Base-by-base conservation (phyloP, 2,797 vertebrate species). In the Arnoldichthys spilopterus region DNA sequence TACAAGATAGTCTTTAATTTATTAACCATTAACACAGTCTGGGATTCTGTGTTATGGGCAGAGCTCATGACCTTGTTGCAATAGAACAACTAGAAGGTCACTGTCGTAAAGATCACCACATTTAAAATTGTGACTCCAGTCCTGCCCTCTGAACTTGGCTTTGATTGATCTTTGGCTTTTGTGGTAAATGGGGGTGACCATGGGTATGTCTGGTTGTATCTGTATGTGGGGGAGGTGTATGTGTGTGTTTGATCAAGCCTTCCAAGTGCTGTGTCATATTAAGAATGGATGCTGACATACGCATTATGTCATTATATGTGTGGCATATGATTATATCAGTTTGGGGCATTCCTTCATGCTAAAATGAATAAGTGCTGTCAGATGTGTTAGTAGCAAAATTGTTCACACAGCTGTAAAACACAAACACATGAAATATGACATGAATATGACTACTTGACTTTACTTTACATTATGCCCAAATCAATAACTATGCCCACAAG, bases 91-190 rank as follows among this genome's bases (percentile, higher is more conserved):
- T 32, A 56, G 51, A 32, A 53, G 59, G 61, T 73, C 63, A 34
- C 56, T 64, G 49, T 56, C 26, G 30, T 51, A n/a, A n/a, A 18
- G 30, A 47, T 61, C 8, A 43, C 22, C 43, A 20, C 2, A 18
- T 63, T n/a, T 43, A 28, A 22, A 64, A 51, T 37, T n/a, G 16
- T 26, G 24, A 61, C 12, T 11, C 28, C 49, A 45, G 2, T 28
- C 62, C 62, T 51, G 63, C 53, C 62, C 43, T 61, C 11, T 79
- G 53, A 74, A 79, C 62, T 49, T 68, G 63, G 32, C 9, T 56
- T 71, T 71, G 51, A 32, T 37, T 71, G 26, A 53, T 32, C 24
- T 68, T 15, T 28, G 18, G 18, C 30, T 24, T 56, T 71, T 11
- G 8, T 53, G 51, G 64, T 26, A 7, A 4, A 13, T 1, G 1